phyloP scores from a whole-genome alignment of 2,797 vertebrate species.

The Peromyscus nudipes region DNA sequence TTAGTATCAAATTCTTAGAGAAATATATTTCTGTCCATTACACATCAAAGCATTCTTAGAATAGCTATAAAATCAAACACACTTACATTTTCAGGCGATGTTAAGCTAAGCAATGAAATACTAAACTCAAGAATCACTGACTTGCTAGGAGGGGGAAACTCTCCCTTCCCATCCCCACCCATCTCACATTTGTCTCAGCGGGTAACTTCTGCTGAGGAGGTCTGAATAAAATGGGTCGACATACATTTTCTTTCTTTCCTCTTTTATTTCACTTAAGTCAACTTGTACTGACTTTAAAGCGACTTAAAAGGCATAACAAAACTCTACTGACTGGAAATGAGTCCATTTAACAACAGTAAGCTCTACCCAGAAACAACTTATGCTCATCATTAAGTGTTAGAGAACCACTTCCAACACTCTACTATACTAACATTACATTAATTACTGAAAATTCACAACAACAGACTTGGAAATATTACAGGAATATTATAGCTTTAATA shows the following conservation, averaged over 20 bases:
- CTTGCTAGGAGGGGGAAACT: neutral
- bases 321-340: constrained; percentile 34
- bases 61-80: constrained; percentile 57
- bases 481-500: constrained; percentile 42
- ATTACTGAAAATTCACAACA: constrained; percentile 46
- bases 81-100: constrained; percentile 58
- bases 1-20: constrained; percentile 64
- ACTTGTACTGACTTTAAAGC: constrained; percentile 56
- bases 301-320: constrained; percentile 53
- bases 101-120: constrained; percentile 68
- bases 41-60: constrained; percentile 60
- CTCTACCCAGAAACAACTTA: constrained; percentile 1
- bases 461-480: constrained; percentile 43
- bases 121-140: constrained; percentile 46
- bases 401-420: constrained; percentile 46
- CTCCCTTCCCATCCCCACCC: neutral
- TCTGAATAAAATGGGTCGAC: constrained; percentile 21
- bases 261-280: constrained; percentile 58
- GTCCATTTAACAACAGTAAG: constrained; percentile 50
- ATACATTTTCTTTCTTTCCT: constrained; percentile 40
- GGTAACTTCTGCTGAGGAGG: constrained; percentile 21
- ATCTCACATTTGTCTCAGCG: constrained; percentile 41
- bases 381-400: neutral
- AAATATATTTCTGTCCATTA: constrained; percentile 54
- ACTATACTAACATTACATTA: constrained; percentile 22